Evolutionary conservation across 2,888 invertebrate species (phyloP), one percentile per base, ranked within the genome.

Genomic region (Agrypnus murinus): DNA sequence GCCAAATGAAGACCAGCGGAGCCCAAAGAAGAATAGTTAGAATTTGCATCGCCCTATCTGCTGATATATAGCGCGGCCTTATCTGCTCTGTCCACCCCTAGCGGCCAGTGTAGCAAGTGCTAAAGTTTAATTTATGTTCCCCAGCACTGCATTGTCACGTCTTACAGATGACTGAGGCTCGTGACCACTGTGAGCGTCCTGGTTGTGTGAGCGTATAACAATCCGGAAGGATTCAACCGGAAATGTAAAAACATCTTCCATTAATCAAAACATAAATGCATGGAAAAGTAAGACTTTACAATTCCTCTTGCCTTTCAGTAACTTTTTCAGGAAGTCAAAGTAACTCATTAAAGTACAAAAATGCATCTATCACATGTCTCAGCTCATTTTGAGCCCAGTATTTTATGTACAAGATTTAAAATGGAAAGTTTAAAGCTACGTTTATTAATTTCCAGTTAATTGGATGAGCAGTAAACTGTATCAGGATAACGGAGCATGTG

Each of bases 51-150:
- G 79, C 74, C 75, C 75, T 76, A 75, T 75, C 74, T 77, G 76
- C 84, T 85, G 85, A 85, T 85, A 85, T 85, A 85, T 85, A 81
- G 83, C 81, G 74, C 73, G 77, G 83, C 82, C 85, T 85, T 86
- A 85, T 86, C 85, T 84, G 78, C 81, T 78, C 82, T 84, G 85
- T 85, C 85, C 86, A 85, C 85, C 85, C 83, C 83, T 82, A 80
- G 80, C 83, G 84, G 83, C 82, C 81, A 82, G 80, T 82, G 82
- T 83, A 83, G 82, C 83, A 82, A 84, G 82, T 82, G 84, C 83
- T 86, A 85, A 85, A 86, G 85, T 85, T 86, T 85, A 86, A 86
- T 86, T 86, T 86, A 86, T 85, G 82, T 80, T 79, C 80, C 77
- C 81, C 79, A 81, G 79, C 83, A 79, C 81, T 82, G 84, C 85